Evolutionary conservation across 2,113 vertebrate species (phyloP).

Genomic region (Gobio gobio): DNA sequence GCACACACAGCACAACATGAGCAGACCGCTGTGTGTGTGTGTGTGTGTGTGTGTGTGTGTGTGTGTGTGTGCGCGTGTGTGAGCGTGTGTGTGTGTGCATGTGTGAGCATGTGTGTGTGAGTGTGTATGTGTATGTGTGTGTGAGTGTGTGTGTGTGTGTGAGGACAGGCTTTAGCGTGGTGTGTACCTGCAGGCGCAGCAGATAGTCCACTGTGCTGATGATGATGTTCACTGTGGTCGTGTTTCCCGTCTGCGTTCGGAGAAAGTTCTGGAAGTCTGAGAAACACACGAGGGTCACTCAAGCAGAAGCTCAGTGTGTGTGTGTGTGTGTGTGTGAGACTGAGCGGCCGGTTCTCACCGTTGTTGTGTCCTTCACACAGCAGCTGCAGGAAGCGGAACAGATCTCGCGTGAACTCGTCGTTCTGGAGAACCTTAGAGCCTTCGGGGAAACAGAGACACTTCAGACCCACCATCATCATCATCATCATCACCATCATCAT

Average conservation of each 20-base stretch:
- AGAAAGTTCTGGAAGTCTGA: conserved; percentile 98
- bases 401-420: conserved; percentile 95
- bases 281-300: neutral
- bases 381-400: conserved; percentile 96
- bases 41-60: no score
- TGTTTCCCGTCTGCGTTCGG: conserved; percentile 96
- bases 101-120: neutral
- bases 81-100: no score
- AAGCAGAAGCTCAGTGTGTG: neutral
- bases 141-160: neutral
- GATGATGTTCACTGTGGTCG: conserved; percentile 96
- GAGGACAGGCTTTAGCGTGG: no score
- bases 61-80: no score
- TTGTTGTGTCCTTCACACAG: conserved; percentile 98
- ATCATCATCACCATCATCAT: no score
- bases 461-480: neutral
- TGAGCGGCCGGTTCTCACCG: conserved; percentile 75
- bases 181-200: conserved; percentile 89
- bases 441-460: conserved; percentile 74
- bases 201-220: conserved; percentile 98
- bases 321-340: no score
- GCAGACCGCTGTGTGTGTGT: no score
- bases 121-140: neutral
- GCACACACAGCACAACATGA: conserved; percentile 40
- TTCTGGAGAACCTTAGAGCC: conserved; percentile 98